Evolutionary conservation across 2,797 vertebrate species (phyloP).

Genomic region (Diglossa cyanea): DNA sequence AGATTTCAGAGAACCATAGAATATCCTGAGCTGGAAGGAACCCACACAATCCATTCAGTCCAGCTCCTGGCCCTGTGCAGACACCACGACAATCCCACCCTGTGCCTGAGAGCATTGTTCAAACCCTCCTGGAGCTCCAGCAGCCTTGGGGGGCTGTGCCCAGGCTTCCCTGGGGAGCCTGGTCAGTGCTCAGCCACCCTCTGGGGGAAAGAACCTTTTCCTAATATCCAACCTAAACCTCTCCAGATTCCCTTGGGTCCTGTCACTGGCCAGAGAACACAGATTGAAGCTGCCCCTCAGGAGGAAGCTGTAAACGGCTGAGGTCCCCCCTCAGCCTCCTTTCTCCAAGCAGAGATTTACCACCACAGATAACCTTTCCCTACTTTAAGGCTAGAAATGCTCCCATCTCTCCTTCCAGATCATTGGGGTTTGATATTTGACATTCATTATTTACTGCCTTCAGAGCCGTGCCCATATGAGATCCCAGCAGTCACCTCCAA

Average conservation of each 20-base stretch:
- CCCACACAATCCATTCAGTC: not conserved
- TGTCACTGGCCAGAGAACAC: not conserved
- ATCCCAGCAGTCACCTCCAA: not conserved
- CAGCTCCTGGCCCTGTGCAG: not conserved
- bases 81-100: not conserved
- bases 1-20: not conserved
- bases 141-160: not conserved
- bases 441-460: not conserved
- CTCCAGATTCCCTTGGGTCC: not conserved
- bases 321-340: not conserved
- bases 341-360: not conserved
- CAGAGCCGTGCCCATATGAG: fast-evolving
- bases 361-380: not conserved
- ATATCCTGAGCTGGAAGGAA: not conserved
- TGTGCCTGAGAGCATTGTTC: fast-evolving
- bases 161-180: not conserved
- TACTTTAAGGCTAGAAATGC: not conserved
- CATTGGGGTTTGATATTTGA: not conserved
- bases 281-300: not conserved
- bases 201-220: not conserved
- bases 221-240: not conserved
- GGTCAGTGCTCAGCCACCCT: not conserved
- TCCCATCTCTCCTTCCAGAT: not conserved
- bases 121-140: fast-evolving
- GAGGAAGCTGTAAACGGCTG: not conserved